A percentile compares a stretch with the other conserved stretches of the same genome.
phyloP scores from a whole-genome alignment of 1,140 invertebrate species.

The Sarcophaga bullata region DNA sequence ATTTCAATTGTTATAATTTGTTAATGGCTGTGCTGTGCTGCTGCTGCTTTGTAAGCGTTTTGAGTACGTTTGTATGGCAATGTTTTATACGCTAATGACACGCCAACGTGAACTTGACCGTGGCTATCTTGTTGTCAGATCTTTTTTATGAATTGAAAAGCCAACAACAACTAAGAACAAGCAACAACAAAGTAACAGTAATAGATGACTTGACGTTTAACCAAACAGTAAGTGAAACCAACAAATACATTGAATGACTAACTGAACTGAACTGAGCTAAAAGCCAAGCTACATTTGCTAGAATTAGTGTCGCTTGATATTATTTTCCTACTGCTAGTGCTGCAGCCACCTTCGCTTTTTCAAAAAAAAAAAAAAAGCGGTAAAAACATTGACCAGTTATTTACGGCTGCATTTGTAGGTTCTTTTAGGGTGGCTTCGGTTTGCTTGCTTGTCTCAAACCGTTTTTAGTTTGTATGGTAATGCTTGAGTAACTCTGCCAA shows the following conservation, averaged over 20 bases:
- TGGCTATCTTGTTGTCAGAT: slow-evolving; percentile 61
- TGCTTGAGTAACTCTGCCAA: slow-evolving; percentile 24
- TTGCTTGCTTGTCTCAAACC: not conserved
- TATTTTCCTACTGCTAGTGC: not conserved
- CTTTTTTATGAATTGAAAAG: slow-evolving; percentile 33
- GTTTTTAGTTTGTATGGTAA: slow-evolving; percentile 5
- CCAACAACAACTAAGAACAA: not conserved
- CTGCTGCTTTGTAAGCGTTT: not conserved
- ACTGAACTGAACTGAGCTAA: not conserved
- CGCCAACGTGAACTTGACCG: slow-evolving; percentile 64
- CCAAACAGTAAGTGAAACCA: not conserved
- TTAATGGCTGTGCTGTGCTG: slow-evolving; percentile 34
- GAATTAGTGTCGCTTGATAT: slow-evolving; percentile 8
- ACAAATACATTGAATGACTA: not conserved
- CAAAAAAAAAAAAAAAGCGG: too few relatives aligned
- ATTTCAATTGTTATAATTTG: slow-evolving; percentile 44
- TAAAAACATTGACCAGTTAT: not conserved
- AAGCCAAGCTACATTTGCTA: not conserved
- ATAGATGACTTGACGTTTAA: not conserved
- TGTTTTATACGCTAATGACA: slow-evolving; percentile 64
- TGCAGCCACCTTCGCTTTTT: not conserved
- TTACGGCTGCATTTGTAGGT: not conserved
- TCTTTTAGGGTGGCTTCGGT: not conserved
- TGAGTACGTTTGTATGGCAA: slow-evolving; percentile 1
- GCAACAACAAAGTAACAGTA: not conserved